Base-by-base conservation (phyloP, 2,888 invertebrate genomes). In the Nematopogon swammerdamellus region DNA sequence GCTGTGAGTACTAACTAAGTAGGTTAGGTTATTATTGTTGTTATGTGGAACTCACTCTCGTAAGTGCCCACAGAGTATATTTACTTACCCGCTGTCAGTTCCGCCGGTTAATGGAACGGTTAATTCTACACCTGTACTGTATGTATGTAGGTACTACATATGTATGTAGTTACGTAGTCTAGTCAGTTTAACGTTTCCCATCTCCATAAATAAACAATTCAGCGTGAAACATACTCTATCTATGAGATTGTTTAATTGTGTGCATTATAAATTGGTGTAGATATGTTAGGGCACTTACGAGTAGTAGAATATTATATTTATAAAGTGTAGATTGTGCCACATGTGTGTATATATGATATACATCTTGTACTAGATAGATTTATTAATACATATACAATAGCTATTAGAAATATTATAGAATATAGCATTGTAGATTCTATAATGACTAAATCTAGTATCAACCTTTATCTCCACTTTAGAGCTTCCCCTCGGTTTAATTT, bases 271-370 rank as follows among this genome's bases (percentile, higher is more conserved):
- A 25, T 6, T 25, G 25, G 4, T 8, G 25, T 25, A 25, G 8
- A 25, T 6, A 8, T 25, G 8, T 25, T 25, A 25, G 25, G 25
- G 25, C 25, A 25, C 25, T 25, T 25, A 6, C 5, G 25, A 25
- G 25, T 4, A 25, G 8, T 25, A 25, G 4, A 6, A 25, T 25
- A 25, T 25, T 25, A 25, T 25, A 25, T 25, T 25, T 25, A 25
- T 25, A 58, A 59, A 64, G 60, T 58, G 65, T 75, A 74, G 74
- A 64, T 67, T 68, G 76, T 77, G 76, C 77, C 77, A 77, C 75
- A 68, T 67, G 63, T 63, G 65, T 72, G 67, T 71, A 69, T 67
- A 66, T 68, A 64, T 60, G 60, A 66, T 66, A 71, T 68, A 70
- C 70, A 70, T 70, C 62, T 70, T 63, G 36, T 36, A 36, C 58